Evolutionary conservation across 2,888 invertebrate genomes (phyloP).

Genomic region (Agrotis exclamationis): DNA sequence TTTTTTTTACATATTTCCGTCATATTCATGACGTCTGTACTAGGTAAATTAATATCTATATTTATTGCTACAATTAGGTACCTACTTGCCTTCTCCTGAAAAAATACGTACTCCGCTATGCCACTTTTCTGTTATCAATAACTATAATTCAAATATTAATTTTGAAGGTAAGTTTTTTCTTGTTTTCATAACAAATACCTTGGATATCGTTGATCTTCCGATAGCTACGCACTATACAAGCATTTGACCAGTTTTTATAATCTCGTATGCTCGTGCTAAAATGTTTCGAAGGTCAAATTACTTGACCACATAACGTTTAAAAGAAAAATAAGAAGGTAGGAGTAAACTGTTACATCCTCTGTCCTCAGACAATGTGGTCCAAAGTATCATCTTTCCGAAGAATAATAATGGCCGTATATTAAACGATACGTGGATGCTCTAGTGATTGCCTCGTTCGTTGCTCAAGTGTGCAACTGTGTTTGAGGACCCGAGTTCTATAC

Average conservation of each 20-base stretch:
- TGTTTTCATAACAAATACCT: slow-evolving; percentile 18
- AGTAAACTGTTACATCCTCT: slow-evolving; percentile 59
- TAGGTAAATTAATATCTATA: too few relatives aligned
- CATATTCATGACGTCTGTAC: too few relatives aligned
- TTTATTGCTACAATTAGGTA: too few relatives aligned
- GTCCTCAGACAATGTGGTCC: slow-evolving; percentile 34
- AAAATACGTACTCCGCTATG: too few relatives aligned
- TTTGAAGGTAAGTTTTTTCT: neutral
- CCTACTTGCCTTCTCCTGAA: too few relatives aligned
- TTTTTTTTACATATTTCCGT: too few relatives aligned
- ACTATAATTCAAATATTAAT: neutral
- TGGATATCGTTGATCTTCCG: slow-evolving; percentile 18
- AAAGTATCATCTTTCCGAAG: too few relatives aligned
- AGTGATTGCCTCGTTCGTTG: too few relatives aligned
- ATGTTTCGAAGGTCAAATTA: slow-evolving; percentile 55
- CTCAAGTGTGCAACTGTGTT: too few relatives aligned
- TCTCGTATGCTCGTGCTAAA: slow-evolving; percentile 52
- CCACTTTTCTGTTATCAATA: too few relatives aligned
- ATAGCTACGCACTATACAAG: slow-evolving; percentile 18
- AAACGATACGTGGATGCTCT: too few relatives aligned
- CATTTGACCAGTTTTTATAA: slow-evolving; percentile 47
- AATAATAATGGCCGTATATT: neutral
- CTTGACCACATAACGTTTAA: slow-evolving; percentile 46
- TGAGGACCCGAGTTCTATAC: too few relatives aligned
- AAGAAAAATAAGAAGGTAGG: slow-evolving; percentile 37